phyloP scores from a whole-genome alignment of 2,888 invertebrate genomes.

The Aporophyla nigra region DNA sequence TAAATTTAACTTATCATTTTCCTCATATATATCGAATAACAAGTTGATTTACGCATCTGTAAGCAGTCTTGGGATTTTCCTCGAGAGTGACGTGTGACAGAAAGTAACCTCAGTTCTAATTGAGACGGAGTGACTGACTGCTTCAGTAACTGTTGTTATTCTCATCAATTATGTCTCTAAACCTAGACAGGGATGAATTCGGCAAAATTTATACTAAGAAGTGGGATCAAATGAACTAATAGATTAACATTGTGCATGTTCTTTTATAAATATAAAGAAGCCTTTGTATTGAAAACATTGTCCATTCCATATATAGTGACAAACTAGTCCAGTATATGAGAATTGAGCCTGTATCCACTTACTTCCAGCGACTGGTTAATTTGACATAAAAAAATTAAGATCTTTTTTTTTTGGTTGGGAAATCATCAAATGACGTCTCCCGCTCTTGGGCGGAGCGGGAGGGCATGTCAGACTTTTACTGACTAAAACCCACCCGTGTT shows the following conservation, averaged over 20 bases:
- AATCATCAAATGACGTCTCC: no score
- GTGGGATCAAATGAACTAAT: neutral
- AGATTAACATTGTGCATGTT: neutral
- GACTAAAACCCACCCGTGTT: no score
- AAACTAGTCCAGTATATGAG: neutral
- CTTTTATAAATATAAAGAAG: neutral
- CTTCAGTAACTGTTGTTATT: neutral
- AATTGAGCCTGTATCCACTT: neutral
- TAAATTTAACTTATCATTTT: neutral
- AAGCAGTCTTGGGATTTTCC: conserved; percentile 10
- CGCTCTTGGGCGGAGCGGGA: no score
- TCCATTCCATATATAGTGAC: neutral
- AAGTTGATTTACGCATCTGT: conserved; percentile 6
- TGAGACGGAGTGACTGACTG: conserved; percentile 34
- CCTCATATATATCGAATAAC: conserved; percentile 7
- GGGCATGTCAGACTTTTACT: no score
- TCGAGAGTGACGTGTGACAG: conserved; percentile 9
- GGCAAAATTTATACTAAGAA: neutral
- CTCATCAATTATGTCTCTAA: conserved; percentile 41
- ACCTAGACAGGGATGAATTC: neutral
- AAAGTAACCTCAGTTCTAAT: conserved; percentile 39
- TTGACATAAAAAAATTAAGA: no score
- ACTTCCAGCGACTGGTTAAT: neutral
- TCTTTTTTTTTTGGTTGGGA: no score
- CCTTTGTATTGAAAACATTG: neutral